These are phyloP conservation scores for cattle (Bos taurus) DNA, from an alignment of 2,113 vertebrate species.

Conservation along the genomic window DNA sequence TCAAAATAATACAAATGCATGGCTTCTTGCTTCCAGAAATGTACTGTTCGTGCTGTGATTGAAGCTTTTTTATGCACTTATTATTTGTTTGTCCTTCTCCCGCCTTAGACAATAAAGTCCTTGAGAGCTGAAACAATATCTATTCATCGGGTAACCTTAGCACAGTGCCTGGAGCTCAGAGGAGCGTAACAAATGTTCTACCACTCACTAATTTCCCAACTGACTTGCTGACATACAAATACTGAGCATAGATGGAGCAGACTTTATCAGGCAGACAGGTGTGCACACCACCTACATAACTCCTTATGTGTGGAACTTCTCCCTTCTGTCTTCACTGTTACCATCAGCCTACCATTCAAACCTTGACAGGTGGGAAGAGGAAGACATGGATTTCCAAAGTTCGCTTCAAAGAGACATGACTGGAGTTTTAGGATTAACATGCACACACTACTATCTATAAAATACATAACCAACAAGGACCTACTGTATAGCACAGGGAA, in stretches of 20 bases:
- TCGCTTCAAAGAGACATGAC: not conserved
- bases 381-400: too few relatives aligned
- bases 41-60: not conserved
- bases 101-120: slow-evolving; percentile 32
- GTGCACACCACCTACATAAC: fast-evolving
- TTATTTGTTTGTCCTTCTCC: slow-evolving; percentile 49
- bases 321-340: not conserved
- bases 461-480: not conserved
- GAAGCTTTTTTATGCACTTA: not conserved
- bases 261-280: not conserved
- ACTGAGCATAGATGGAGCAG: fast-evolving
- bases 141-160: slow-evolving; percentile 15
- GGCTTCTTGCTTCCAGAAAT: not conserved
- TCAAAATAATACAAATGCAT: not conserved
- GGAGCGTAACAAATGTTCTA: not conserved
- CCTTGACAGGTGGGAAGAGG: not conserved
- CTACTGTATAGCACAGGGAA: not conserved
- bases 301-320: fast-evolving
- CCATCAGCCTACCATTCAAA: not conserved
- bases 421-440: not conserved
- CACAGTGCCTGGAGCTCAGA: not conserved
- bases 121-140: slow-evolving; percentile 44
- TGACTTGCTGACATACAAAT: fast-evolving
- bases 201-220: not conserved
- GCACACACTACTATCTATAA: not conserved